Evolutionary conservation across 1,140 invertebrate species (phyloP).

Genomic region (Cylas formicarius): DNA sequence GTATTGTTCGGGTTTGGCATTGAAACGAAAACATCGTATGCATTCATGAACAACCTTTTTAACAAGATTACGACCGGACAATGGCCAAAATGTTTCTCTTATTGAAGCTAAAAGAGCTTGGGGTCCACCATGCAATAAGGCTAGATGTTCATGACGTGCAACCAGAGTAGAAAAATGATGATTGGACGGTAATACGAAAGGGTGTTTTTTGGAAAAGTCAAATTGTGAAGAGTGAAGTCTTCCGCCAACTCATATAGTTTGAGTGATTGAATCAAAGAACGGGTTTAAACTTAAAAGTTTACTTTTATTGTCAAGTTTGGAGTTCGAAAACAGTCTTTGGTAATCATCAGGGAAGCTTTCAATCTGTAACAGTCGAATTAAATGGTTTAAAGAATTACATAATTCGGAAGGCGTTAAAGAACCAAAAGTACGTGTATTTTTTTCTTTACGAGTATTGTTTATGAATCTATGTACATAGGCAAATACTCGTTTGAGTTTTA

Average conservation of each 20-base stretch:
- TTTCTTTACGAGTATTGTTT: slow-evolving; percentile 8
- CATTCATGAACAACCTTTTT: slow-evolving; percentile 26
- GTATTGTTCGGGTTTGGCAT: slow-evolving; percentile 20
- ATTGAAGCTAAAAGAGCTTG: slow-evolving; percentile 20
- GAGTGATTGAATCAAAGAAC: slow-evolving; percentile 21
- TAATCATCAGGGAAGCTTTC: slow-evolving; percentile 11
- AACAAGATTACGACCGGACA: slow-evolving; percentile 18
- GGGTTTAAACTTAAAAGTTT: slow-evolving; percentile 16
- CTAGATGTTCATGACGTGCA: slow-evolving; percentile 21
- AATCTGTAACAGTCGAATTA: slow-evolving; percentile 9
- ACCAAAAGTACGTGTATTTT: background rate
- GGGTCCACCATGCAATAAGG: slow-evolving; percentile 26
- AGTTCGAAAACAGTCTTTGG: slow-evolving; percentile 3
- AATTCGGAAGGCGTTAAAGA: slow-evolving; percentile 4
- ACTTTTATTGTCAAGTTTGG: slow-evolving; percentile 8
- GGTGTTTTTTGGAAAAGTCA: slow-evolving; percentile 25
- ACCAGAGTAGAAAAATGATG: slow-evolving; percentile 25
- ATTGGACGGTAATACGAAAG: slow-evolving; percentile 26
- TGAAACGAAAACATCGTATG: slow-evolving; percentile 32
- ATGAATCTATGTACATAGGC: slow-evolving; percentile 5
- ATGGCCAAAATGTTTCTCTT: slow-evolving; percentile 28
- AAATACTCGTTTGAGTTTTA: slow-evolving; percentile 1
- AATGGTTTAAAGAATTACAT: background rate
- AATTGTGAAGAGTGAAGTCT: slow-evolving; percentile 21
- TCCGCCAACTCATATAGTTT: slow-evolving; percentile 29